Evolutionary conservation across 2,888 invertebrate species (phyloP), one percentile per base, ranked within the genome.

Genomic region (Brachylomia viminalis): DNA sequence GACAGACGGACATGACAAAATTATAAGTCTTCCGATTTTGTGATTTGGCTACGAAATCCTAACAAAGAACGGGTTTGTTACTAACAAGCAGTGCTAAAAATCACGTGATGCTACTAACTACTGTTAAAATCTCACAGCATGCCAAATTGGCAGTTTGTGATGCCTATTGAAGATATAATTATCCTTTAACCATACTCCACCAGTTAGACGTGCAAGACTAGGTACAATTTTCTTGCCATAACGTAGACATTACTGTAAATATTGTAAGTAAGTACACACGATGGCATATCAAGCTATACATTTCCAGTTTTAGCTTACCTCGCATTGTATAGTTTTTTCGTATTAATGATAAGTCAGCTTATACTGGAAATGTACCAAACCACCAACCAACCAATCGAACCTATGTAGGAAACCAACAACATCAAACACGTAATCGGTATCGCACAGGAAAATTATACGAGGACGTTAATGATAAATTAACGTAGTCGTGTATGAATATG

Each of bases 71-170:
- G 7, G 27, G 78, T 65, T 68, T 56, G 1, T 69, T 38, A 47
- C 42, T 49, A 61, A 61, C 17, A 69, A 49, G 23, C 15, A 27
- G 64, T 42, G 54, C 49, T 30, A 61, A 47, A 58, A 54, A 59
- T 68, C 52, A 45, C 30, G 38, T 69, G 65, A 65, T 58, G 17
- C 33, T 58, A 47, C 49, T 42, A 67, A 71, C 52, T 75, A 62
- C 61, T 70, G 61, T 67, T 81, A 61, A 81, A 70, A 75, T 47
- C 66, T 30, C 45, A 81, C 23, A 67, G n/a, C 33, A 59, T 71
- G 30, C 27, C 67, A 76, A 70, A 71, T 67, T 58, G 56, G 30
- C 54, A 69, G 52, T 52, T 70, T 80, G 75, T 62, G 30, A 67
- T 62, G 56, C 49, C n/a, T 61, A 56, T 59, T 81, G 42, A 52